Evolutionary conservation across 2,113 vertebrate genomes (phyloP).

Genomic region (Sorex araneus): DNA sequence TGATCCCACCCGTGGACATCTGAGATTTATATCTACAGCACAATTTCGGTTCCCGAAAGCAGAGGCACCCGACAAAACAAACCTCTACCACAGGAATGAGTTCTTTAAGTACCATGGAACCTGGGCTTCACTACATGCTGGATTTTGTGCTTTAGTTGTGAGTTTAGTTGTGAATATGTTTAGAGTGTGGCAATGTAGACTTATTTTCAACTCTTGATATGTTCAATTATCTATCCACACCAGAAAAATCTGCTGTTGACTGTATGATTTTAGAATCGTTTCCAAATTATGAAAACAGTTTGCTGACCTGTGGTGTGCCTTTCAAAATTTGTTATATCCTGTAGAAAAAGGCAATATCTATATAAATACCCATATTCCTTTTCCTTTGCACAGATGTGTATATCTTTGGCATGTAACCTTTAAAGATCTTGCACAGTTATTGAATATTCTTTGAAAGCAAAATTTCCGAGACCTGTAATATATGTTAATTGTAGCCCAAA

Average conservation of each 20-base stretch:
- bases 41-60: neutral
- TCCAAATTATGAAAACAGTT: neutral
- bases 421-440: neutral
- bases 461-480: neutral
- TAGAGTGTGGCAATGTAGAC: accelerated
- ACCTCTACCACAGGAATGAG: neutral
- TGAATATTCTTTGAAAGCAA: neutral
- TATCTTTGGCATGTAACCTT: neutral
- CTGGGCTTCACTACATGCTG: neutral
- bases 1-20: neutral
- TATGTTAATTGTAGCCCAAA: neutral
- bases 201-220: neutral
- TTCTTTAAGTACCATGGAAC: neutral
- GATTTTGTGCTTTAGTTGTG: neutral
- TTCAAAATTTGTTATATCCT: neutral
- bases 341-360: neutral
- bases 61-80: neutral
- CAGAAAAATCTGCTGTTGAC: neutral
- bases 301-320: neutral
- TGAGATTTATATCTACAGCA: neutral
- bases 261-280: neutral
- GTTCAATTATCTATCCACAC: neutral
- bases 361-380: neutral
- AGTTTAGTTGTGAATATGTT: neutral
- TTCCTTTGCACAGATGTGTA: neutral